Conservation (phyloP, 92 coral and sea anemone genomes). For the Zoanthus sociatus region DNA sequence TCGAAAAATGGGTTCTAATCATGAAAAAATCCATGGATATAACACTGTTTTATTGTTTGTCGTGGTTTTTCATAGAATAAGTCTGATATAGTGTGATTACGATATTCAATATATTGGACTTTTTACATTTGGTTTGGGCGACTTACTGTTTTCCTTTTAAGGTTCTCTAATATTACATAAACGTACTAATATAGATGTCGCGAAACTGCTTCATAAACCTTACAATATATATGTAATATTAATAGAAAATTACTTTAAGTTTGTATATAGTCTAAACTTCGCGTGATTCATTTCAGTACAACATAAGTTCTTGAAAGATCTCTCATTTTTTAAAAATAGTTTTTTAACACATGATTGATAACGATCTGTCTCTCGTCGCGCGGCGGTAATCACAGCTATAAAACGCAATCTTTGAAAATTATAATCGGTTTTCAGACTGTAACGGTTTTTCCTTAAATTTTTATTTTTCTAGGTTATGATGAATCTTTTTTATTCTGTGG, state of each 20-base stretch:
- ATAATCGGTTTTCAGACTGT: not conserved
- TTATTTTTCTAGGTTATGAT: not conserved
- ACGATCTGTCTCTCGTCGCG: constrained; percentile 1
- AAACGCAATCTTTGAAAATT: not conserved
- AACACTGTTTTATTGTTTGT: not conserved
- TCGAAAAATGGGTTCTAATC: not conserved
- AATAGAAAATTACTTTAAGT: not conserved
- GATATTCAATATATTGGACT: too few relatives aligned
- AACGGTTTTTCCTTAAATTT: not conserved
- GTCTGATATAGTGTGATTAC: too few relatives aligned
- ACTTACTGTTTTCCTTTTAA: too few relatives aligned
- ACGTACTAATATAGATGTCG: too few relatives aligned
- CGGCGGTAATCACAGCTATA: not conserved
- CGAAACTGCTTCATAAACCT: too few relatives aligned
- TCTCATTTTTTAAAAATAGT: not conserved
- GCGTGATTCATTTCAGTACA: not conserved
- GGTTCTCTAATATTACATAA: too few relatives aligned
- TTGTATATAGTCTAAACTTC: not conserved
- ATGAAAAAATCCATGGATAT: not conserved
- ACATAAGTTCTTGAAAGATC: not conserved
- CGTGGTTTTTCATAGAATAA: not conserved
- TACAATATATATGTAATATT: too few relatives aligned
- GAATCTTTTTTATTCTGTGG: not conserved
- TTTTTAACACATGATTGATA: not conserved
- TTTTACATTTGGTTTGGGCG: too few relatives aligned